Base-by-base conservation (phyloP, 1,140 invertebrate species). In the Galleria mellonella region DNA sequence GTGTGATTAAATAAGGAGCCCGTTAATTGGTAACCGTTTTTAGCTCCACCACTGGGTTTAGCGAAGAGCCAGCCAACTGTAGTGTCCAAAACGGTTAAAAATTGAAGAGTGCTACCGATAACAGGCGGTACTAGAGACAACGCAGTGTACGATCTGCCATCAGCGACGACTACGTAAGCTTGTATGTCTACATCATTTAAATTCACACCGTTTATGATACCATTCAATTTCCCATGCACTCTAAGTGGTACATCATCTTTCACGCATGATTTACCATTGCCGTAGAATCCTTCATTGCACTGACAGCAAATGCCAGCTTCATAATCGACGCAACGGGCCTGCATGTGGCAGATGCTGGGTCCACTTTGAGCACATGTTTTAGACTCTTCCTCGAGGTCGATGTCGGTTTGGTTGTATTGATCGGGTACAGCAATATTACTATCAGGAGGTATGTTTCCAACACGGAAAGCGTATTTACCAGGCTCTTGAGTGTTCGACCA, bases 1-100 rank as follows among this genome's bases (percentile, higher is more conserved):
- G 92, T 93, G 51, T 96, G 92, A 66, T 97, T 97, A 51, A 97
- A 93, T 32, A 91, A 71, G 0, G 95, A 95, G 36, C 96, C 96
- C 85, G 88, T 89, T 2, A 96, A 71, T 74, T 94, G 90, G 69
- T 96, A 98, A 30, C 97, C 97, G 83, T 98, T 99, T 27, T 89
- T 87, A 0, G 92, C 92, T 7, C 89, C 83, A 2, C 89, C 89
- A 12, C 90, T 86, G 1, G 93, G 91, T 62, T 93, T 93, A 4
- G 97, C 96, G 78, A 98, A 98, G 0, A 98, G 79, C 95, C 96
- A 99, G 7, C 95, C 96, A 37, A 98, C 92, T 0, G 94, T 89
- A 11, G 90, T 89, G 2, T 94, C 95, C 3, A 98, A 74, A 4
- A 93, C 89, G 47, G 92, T 91, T 0, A 97, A 83, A 11, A 94